A percentile compares a stretch with the other conserved stretches of the same genome.
phyloP scores from a whole-genome alignment of 2,888 invertebrate species.

The Phorcus lineatus region DNA sequence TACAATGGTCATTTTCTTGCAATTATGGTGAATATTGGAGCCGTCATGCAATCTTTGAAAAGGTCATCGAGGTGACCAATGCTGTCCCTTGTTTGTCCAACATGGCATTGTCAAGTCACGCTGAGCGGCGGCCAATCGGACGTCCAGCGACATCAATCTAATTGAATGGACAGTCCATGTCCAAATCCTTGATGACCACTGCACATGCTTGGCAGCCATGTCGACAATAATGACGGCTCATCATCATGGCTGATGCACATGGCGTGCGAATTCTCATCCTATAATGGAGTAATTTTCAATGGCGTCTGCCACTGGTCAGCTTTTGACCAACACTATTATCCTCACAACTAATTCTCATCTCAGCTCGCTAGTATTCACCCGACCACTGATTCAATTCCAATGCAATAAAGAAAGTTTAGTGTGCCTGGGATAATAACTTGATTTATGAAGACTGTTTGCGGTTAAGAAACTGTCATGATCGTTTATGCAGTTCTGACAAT shows the following conservation, averaged over 20 bases:
- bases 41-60: not conserved
- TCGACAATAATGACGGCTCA: not conserved
- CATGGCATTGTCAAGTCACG: constrained; percentile 2
- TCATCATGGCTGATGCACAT: constrained; percentile 1
- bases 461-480: too few species aligned
- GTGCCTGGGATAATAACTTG: too few species aligned
- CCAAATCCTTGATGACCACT: not conserved
- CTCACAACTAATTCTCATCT: not conserved
- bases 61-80: not conserved
- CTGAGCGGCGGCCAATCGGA: not conserved
- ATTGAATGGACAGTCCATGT: constrained; percentile 1
- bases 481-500: too few species aligned
- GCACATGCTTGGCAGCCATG: not conserved
- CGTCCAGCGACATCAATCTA: not conserved
- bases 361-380: not conserved
- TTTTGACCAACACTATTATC: constrained; percentile 12
- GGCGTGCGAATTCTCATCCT: constrained; percentile 13
- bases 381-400: constrained; percentile 16
- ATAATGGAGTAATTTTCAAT: constrained; percentile 19
- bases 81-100: not conserved
- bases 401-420: constrained; percentile 7
- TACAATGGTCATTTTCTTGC: not conserved
- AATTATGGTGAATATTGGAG: constrained; percentile 6
- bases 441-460: too few species aligned
- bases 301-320: constrained; percentile 10